Base-by-base conservation (phyloP, 2,888 invertebrate species). In the Odiellus spinosus region DNA sequence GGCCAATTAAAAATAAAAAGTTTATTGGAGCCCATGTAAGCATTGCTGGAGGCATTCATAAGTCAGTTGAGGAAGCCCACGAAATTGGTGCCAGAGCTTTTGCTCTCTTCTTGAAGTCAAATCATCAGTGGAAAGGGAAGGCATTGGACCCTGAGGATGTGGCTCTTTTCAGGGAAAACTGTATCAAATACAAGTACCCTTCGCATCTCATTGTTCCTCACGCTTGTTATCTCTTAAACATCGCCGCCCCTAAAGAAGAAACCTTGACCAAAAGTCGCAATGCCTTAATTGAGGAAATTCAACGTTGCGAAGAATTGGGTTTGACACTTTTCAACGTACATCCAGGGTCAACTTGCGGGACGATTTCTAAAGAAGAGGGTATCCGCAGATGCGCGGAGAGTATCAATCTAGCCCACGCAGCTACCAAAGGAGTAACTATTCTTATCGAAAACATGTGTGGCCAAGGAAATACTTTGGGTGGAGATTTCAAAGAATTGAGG, bases 171-270 rank as follows among this genome's bases (percentile, higher is more conserved):
- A 59, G 56, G 47, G 47, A 55, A 6, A 61, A 64, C 5, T 57
- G 62, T 19, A 49, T 65, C 62, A 58, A 59, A 20, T 57, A 60
- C 42, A 55, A 44, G 0, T 59, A 56, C 39, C 53, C 57, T 15
- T 43, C 58, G 34, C 53, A 59, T n/a, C 52, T 57, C 21, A 64
- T 58, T 57, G 60, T 62, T 19, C 63, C 57, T 48, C 69, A 56
- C 51, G 70, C 69, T 2, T 67, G 67, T 1, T 70, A 70, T 53
- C 57, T 71, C 38, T 56, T 71, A 55, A 71, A 70, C 57, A 63
- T 65, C 46, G 71, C 68, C 4, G 64, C 68, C 3, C 64, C 68
- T 3, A 61, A 68, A 46, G 49, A 55, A 6, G 67, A 64, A 6
- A 62, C 58, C 6, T 56, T 69, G 44, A 50, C 56, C 39, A 67